Base-by-base conservation (phyloP, 2,797 vertebrate species). In the Odontamblyopus rebecca region DNA sequence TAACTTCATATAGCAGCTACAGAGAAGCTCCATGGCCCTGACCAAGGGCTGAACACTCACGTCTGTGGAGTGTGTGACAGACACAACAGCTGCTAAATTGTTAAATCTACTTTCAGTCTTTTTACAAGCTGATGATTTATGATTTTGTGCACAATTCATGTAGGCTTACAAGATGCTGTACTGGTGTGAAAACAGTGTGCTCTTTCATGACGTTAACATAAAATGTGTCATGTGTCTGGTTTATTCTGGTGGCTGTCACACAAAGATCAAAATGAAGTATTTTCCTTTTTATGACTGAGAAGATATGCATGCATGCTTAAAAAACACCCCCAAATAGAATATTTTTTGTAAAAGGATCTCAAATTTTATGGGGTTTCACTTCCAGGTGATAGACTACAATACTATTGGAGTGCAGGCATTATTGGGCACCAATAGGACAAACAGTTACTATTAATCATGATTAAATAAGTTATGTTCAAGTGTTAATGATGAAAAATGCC, bases 21-120 rank as follows among this genome's bases (percentile, higher is more conserved):
- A 57, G 30, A 13, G 29, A 76, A 65, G 15, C 70, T 61, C 23
- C 65, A 75, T 38, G 61, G 26, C 79, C 38, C 35, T 62, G 63
- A 81, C 53, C 62, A 6, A 12, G 75, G 75, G 76, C 72, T 77
- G 61, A 73, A 32, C 69, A 72, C 51, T 64, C 67, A 76, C 54
- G 69, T 71, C 73, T 78, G 69, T 23, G 1, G 56, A 82, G 72
- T 67, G 35, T 70, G 51, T 61, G 71, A 60, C 53, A 66, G 68
- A 69, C 64, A 68, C 51, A 69, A 56, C 3, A n/a, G 74, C 68
- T 69, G 71, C 53, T 13, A n/a, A 78, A 71, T 67, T 51, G 68
- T 70, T 74, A 69, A 76, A 62, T 77, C 8, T 27, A 61, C 70
- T 69, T 13, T 62, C 61, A 69, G 26, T 68, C n/a, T 66, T 50